Conservation (phyloP, 1,140 invertebrate genomes). For the Dendrolimus kikuchii region DNA sequence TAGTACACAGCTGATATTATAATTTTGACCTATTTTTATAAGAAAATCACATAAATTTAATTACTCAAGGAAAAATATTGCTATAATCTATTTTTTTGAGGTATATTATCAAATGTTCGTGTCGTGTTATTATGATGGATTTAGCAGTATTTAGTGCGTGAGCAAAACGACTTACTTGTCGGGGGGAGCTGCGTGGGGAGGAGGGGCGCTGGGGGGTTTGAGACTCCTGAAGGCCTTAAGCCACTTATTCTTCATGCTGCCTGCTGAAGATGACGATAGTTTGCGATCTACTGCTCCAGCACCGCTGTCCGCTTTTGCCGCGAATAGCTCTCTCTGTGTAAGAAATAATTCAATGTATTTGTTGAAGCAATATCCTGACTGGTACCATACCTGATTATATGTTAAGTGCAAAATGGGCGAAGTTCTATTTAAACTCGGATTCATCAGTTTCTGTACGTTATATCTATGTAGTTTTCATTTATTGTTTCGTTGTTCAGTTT, state of each 20-base stretch:
- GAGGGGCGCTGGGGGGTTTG: slow-evolving; percentile 82
- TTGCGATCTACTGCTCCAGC: slow-evolving; percentile 81
- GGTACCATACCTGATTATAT: background rate
- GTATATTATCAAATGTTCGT: no score
- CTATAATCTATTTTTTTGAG: no score
- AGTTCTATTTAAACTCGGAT: no score
- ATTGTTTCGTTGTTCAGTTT: no score
- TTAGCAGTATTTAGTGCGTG: background rate
- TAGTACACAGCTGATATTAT: no score
- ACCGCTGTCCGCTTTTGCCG: slow-evolving; percentile 79
- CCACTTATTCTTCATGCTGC: slow-evolving; percentile 98
- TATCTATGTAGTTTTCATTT: no score
- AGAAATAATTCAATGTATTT: slow-evolving; percentile 14
- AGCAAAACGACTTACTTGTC: slow-evolving; percentile 68
- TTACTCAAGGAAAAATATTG: no score
- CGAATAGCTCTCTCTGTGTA: slow-evolving; percentile 91
- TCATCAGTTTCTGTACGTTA: no score
- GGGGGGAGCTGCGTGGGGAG: slow-evolving; percentile 61
- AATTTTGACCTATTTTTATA: no score
- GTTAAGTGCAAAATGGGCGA: no score
- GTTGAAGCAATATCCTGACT: background rate
- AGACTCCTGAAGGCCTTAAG: slow-evolving; percentile 96
- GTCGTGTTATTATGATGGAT: no score
- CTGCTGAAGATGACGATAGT: slow-evolving; percentile 88
- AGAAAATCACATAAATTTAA: no score